Conservation (phyloP, 2,797 vertebrate species). For the Simalia tracyae region DNA sequence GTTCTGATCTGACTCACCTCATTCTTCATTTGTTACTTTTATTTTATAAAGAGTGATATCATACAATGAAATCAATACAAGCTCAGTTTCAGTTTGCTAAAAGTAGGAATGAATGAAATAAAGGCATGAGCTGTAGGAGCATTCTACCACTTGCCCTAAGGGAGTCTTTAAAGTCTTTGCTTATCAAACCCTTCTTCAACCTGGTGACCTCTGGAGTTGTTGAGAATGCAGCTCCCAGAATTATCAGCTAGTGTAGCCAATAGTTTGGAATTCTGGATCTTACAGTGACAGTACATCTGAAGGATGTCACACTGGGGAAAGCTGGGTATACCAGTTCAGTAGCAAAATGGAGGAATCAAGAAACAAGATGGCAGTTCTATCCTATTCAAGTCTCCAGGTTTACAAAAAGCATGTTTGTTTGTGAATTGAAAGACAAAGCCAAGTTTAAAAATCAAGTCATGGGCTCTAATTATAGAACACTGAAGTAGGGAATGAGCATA, state of each 20-base stretch:
- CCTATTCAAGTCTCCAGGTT: too few species aligned
- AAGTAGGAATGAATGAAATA: not conserved
- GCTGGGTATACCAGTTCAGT: not conserved
- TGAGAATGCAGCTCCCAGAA: not conserved
- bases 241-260: not conserved
- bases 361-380: not conserved
- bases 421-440: too few species aligned
- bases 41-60: not conserved
- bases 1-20: conserved; percentile 3
- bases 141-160: not conserved
- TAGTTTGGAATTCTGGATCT: not conserved
- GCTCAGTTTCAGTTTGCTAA: not conserved
- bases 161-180: not conserved
- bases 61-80: not conserved
- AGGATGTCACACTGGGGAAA: not conserved
- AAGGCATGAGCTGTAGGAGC: not conserved
- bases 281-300: not conserved
- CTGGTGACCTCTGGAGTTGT: not conserved
- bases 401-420: too few species aligned
- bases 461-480: too few species aligned
- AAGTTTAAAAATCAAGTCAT: too few species aligned
- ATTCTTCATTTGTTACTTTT: not conserved
- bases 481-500: too few species aligned
- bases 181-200: not conserved
- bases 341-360: not conserved